Evolutionary conservation across 2,113 vertebrate species (phyloP), one percentile per base, ranked within the genome.

Genomic region (Phalacrocorax aristotelis): DNA sequence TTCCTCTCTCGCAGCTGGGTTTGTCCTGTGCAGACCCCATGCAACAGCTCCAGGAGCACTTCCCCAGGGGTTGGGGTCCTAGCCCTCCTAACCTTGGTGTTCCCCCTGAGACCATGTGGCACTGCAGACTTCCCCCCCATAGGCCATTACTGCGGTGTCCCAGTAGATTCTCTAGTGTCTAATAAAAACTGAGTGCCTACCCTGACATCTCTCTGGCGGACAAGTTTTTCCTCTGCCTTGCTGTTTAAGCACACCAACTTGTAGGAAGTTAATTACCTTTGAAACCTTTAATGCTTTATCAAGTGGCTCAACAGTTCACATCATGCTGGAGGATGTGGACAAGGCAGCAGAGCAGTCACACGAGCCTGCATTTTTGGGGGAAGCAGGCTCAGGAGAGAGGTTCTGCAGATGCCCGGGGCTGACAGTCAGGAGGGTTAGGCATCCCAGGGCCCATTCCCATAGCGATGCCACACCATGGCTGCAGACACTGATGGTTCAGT

Each of bases 51-150:
- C 32, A 26, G 65, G 29, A 34, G 26, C 0, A 6, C 13, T 51
- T 70, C 51, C 90, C 18, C 3, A 1, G 7, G 1, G 40, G 1
- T 30, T 22, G 29, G 46, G 6, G 1, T 6, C 12, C 13, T 17
- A 49, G 11, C 15, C 22, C 58, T 72, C 49, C 11, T 20, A 4
- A 44, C 27, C 20, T 57, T 15, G 34, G 38, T 55, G 5, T n/a
- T 85, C 36, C 49, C 20, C 58, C 1, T 0, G n/a, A 57, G 7
- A 69, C 11, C 12, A 8, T 1, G 0, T 20, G 22, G 10, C 25
- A 23, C 36, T 5, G 3, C 64, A 30, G 49, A 8, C 0, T 52
- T 26, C 4, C 19, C 11, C 55, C 11, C 22, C 15, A 13, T 8
- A 55, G 32, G 34, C 2, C 36, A 26, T 7, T 52, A n/a, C 23